Evolutionary conservation across 2,888 invertebrate species (phyloP), one percentile per base, ranked within the genome.

Genomic region (Polietes domitor): DNA sequence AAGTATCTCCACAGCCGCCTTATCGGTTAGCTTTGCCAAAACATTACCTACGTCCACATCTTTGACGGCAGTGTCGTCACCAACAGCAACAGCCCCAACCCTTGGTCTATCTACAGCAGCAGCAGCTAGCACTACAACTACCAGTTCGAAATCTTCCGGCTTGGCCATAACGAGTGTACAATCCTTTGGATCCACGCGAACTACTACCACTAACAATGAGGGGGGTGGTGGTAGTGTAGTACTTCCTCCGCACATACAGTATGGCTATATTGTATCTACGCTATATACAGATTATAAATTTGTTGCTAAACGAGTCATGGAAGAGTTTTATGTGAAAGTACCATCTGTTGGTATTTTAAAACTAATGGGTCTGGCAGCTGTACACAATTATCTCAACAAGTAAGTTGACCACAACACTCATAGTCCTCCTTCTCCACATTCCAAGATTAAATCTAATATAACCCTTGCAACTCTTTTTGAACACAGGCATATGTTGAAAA

Each of bases 321-420:
- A 86, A 0, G 88, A 89, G 37, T 88, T 87, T 37, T 80, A 90
- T 61, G 80, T 91, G 6, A 91, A 89, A 68, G 86, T 91, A 55
- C 91, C 91, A 3, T 86, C 87, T 0, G 82, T 87, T 2, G 89
- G 89, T 2, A 81, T 88, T n/a, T 70, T 88, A 12, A 80, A 87
- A n/a, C 80, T 91, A 17, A 87, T 85, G 2, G 87, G 83, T 9
- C 65, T 88, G 28, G 6, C 32, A 9, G 85, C 85, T 24, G 91
- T 89, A n/a, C 81, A 86, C 55, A 72, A 72, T n/a, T 91, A 88
- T 83, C 82, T 91, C 1, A 91, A 91, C 83, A 86, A 88, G 91
- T 91, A 76, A 88, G 88, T 88, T 70, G 26, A 55, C 53, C 19
- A 19, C 21, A 53, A 4, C n/a, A 53, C 4, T 21, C 21, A 55